Base-by-base conservation (phyloP, 2,888 invertebrate species). In the Steinernema hermaphroditum region DNA sequence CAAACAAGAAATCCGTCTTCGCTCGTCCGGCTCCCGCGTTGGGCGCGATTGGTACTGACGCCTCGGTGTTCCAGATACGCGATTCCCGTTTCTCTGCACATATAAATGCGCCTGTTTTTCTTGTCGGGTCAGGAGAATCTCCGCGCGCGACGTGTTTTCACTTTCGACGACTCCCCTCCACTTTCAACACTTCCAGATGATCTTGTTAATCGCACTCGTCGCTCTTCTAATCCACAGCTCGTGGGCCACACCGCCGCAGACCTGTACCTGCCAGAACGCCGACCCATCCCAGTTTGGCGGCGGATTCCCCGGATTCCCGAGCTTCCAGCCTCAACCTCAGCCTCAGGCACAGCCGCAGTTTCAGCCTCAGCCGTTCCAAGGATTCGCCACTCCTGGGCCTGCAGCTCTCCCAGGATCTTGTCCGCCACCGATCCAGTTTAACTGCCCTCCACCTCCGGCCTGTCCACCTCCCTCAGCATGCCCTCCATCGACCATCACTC, bases 131-230 rank as follows among this genome's bases (percentile, higher is more conserved):
- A 54, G 27, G 24, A 54, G 27, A 54, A 14, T 24, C 22, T 54
- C 54, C 54, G 22, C 54, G 54, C 22, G 27, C 24, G 27, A 54
- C 54, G 54, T 54, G 54, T 54, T 54, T 54, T 54, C 54, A 6
- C 54, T 27, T 27, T 54, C 46, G 6, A 6, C 22, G n/a, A 16
- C 16, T 22, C 14, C 14, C 24, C 19, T 54, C 19, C 54, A 16
- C 6, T 46, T 19, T 46, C 22, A n/a, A n/a, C 22, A 46, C 46
- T 19, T 46, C 22, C 46, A 46, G 22, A 46, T 46, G 46, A n/a
- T 46, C 46, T 46, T n/a, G 4, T 46, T 46, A 19, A 9, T 16
- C 46, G 6, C 12, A 4, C 12, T 37, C 37, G 6, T 37, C 37
- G 37, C 37, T 37, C 37, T 37, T 37, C 37, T 37, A 4, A 4